Evolutionary conservation across 2,888 invertebrate species (phyloP), one percentile per base, ranked within the genome.

Genomic region (Hemistola chrysoprasaria): DNA sequence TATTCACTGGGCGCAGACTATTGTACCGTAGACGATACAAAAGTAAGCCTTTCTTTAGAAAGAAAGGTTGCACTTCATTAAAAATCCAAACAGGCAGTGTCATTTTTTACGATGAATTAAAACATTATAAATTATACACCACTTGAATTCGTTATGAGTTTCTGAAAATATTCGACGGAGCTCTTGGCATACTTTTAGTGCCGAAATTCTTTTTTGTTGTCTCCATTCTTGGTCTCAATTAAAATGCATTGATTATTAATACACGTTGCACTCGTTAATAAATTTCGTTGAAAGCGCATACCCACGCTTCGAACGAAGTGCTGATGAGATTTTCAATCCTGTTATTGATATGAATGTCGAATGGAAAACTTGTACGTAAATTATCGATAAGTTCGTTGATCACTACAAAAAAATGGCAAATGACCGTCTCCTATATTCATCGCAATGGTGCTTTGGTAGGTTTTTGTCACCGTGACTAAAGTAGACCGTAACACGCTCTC

Each of bases 111-210:
- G 55, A 44, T 47, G 68, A 73, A 74, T 76, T 71, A 67, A 72
- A 79, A 71, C 64, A 58, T 74, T 69, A 66, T 77, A 74, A 75
- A 72, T 67, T 67, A 68, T 67, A 65, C 69, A 55, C 55, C 53
- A 54, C 53, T 61, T 64, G 67, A 67, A 72, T 76, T 66, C 55
- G 59, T 69, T 57, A 66, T 58, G 53, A 56, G 60, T 53, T 57
- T 56, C 55, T 53, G 53, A 54, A 57, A 64, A 59, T 54, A 34
- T 35, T 44, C 53, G 49, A 51, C 54, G 43, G 53, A 53, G 56
- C 51, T 60, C 55, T 60, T 56, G 55, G 55, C 59, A 67, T 65
- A 65, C 59, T 59, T 65, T 57, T 50, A 47, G 25, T 47, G 40
- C 45, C 44, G 49, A 59, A 64, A 55, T 59, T 49, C 55, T 65